phyloP scores from a whole-genome alignment of 2,888 invertebrate species.

The Nomada fucata region DNA sequence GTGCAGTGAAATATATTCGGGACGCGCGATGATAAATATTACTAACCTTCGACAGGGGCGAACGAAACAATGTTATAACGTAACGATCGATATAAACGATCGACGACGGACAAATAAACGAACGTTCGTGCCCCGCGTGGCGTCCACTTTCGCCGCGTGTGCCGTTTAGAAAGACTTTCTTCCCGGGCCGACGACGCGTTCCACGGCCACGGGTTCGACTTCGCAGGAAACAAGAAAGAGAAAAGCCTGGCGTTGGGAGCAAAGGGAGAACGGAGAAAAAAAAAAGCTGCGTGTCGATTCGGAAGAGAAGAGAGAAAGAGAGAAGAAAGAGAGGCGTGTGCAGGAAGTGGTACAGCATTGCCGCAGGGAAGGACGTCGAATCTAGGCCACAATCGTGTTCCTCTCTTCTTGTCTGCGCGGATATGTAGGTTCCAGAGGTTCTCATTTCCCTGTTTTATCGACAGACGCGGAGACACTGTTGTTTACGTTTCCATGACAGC shows the following conservation, averaged over 20 bases:
- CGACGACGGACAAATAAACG: background rate
- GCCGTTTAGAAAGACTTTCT: conserved; percentile 78
- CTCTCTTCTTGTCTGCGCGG: conserved; percentile 32
- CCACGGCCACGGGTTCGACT: conserved; percentile 9
- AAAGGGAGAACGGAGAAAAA: background rate
- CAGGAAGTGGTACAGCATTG: conserved; percentile 82
- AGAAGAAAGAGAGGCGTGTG: conserved; percentile 43
- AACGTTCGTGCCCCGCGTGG: conserved; percentile 54
- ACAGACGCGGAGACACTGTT: background rate
- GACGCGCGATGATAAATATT: too few species aligned
- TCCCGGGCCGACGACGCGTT: conserved; percentile 70
- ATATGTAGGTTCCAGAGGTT: conserved; percentile 34
- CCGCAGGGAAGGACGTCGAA: conserved; percentile 83
- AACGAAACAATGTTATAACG: background rate
- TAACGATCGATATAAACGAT: background rate
- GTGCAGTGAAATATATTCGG: too few species aligned
- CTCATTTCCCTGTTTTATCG: background rate
- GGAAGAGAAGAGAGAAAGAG: conserved; percentile 23
- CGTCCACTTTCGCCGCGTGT: conserved; percentile 77
- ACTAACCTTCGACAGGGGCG: too few species aligned
- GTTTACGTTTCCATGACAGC: background rate
- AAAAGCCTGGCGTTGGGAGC: conserved; percentile 24
- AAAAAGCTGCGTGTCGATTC: conserved; percentile 21
- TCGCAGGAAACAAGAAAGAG: conserved; percentile 32
- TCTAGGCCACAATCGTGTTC: conserved; percentile 78